Percentiles rank a stretch among this genome's conserved stretches.
These are phyloP conservation scores for Procambarus clarkii DNA, from an alignment of 1,140 invertebrate genomes.

Conservation along the genomic window DNA sequence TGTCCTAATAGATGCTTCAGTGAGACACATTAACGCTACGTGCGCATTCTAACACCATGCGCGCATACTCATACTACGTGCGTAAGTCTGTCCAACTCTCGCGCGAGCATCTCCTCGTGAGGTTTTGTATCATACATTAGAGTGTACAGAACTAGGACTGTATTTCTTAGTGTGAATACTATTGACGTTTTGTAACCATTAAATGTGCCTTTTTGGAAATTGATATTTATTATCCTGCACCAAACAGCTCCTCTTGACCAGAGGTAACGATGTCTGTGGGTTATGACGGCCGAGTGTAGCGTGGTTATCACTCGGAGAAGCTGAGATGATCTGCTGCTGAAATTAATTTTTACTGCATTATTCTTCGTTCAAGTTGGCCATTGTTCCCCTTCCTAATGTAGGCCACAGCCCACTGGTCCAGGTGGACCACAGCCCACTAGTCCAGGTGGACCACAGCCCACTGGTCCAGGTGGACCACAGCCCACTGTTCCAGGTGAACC, in stretches of 20 bases:
- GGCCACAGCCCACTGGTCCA: too few species aligned
- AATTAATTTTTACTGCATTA: background rate
- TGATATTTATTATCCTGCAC: background rate
- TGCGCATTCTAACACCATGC: background rate
- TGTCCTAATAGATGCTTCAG: too few species aligned
- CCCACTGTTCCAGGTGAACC: too few species aligned
- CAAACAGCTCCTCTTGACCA: background rate
- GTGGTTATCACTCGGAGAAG: background rate
- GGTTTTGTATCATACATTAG: conserved; percentile 12
- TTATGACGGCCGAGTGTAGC: background rate
- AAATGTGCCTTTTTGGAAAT: conserved; percentile 53
- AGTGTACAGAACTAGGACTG: background rate
- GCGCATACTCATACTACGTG: background rate
- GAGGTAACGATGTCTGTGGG: background rate
- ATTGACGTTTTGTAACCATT: conserved; percentile 46
- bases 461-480: too few species aligned
- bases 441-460: too few species aligned
- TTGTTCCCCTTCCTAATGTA: too few species aligned
- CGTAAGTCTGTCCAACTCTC: conserved; percentile 8
- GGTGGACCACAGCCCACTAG: too few species aligned
- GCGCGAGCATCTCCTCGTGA: conserved; percentile 7
- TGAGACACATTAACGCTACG: too few species aligned
- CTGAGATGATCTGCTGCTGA: too few species aligned
- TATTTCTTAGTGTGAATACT: conserved; percentile 26
- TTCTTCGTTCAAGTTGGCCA: too few species aligned